These are phyloP conservation scores for Premnoplex brunnescens DNA, from an alignment of 2,797 vertebrate species.

Conservation along the genomic window DNA sequence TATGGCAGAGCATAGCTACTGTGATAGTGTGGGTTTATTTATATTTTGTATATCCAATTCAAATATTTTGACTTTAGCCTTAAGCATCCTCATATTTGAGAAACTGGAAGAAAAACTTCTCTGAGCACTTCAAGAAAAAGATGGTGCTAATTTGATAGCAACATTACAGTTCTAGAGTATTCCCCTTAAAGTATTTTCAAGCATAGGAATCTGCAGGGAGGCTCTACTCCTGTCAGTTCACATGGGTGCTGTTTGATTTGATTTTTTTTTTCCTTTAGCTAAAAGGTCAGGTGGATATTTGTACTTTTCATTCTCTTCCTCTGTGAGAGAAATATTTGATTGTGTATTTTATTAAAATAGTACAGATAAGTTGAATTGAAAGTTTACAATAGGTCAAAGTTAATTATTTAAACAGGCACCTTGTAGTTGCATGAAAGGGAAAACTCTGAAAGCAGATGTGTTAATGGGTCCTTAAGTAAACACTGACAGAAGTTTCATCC, in stretches of 20 bases:
- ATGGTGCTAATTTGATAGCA: not conserved
- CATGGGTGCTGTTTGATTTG: not conserved
- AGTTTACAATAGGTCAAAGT: not conserved
- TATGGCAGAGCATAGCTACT: not conserved
- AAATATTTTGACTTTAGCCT: slow-evolving; percentile 37
- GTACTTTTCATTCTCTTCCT: not conserved
- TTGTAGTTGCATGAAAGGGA: not conserved
- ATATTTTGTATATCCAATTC: not conserved
- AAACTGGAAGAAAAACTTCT: not conserved
- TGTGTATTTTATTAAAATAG: not conserved
- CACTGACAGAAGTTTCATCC: not conserved
- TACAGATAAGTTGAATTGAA: not conserved
- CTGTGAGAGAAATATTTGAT: not conserved
- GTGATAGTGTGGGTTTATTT: slow-evolving; percentile 22
- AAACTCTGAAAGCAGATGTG: not conserved
- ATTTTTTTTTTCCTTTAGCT: not conserved
- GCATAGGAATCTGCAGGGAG: not conserved
- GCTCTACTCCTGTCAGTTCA: not conserved
- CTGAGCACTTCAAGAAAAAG: not conserved
- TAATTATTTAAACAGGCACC: not conserved
- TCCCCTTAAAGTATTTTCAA: not conserved
- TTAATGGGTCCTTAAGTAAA: not conserved
- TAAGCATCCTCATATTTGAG: not conserved
- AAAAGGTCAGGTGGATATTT: not conserved
- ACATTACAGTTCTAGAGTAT: not conserved